Percentiles rank a stretch among this genome's conserved stretches.
Evolutionary conservation across 2,113 vertebrate species (phyloP).

Genomic region (Triplophysa siluroides): DNA sequence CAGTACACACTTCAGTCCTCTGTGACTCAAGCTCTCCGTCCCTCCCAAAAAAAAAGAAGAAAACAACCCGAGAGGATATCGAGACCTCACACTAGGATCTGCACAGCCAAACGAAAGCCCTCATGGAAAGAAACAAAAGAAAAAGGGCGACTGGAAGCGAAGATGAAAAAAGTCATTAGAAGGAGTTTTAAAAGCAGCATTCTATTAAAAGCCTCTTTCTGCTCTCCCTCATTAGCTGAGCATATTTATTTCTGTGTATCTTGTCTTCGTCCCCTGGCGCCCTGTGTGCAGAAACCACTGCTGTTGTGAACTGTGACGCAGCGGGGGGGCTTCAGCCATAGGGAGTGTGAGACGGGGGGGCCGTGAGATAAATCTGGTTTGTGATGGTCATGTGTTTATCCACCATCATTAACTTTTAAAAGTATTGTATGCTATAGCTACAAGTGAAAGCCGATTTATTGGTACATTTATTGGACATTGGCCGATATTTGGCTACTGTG

Average conservation of each 20-base stretch:
- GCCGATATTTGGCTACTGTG: no score
- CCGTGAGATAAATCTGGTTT: background rate
- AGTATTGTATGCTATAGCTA: no score
- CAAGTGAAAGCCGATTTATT: no score
- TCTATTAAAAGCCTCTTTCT: constrained; percentile 55
- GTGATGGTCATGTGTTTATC: constrained; percentile 1
- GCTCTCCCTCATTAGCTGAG: constrained; percentile 54
- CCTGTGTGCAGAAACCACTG: constrained; percentile 35
- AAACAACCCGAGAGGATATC: constrained; percentile 37
- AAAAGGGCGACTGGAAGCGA: constrained; percentile 12
- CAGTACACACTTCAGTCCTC: constrained; percentile 9
- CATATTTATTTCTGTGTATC: constrained; percentile 54
- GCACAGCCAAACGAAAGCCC: constrained; percentile 40
- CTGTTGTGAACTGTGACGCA: constrained; percentile 50
- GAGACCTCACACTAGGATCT: constrained; percentile 52
- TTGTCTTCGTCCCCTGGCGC: constrained; percentile 45
- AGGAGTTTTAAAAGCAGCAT: constrained; percentile 48
- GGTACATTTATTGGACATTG: no score
- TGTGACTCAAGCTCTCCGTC: constrained; percentile 29
- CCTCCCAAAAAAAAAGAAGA: constrained; percentile 16
- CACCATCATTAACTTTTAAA: background rate
- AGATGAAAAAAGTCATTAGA: constrained; percentile 47
- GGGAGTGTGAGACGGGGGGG: background rate
- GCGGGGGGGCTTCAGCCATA: background rate
- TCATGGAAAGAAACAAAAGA: constrained; percentile 21